Evolutionary conservation across 2,113 vertebrate species (phyloP).

Genomic region (Apus apus): DNA sequence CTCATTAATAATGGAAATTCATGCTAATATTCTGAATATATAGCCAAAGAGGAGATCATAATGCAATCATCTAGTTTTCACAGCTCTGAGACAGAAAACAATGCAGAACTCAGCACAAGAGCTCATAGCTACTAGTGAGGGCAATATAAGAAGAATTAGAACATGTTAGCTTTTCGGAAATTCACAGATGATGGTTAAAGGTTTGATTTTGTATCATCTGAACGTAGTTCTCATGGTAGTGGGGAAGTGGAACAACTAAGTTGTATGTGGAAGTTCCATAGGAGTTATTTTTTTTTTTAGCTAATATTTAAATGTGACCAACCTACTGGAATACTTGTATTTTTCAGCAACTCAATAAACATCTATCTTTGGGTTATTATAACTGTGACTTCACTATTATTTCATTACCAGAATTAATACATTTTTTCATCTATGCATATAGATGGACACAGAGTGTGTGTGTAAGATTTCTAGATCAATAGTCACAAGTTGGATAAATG

Average conservation of each 20-base stretch:
- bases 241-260: not conserved
- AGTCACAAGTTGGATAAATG: not conserved
- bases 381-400: not conserved
- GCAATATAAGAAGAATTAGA: not conserved
- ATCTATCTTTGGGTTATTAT: not conserved
- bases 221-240: not conserved
- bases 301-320: not conserved
- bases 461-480: not conserved
- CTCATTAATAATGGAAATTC: not conserved
- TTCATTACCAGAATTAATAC: not conserved
- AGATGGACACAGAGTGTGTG: not conserved
- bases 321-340: not conserved
- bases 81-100: not conserved
- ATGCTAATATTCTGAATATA: not conserved
- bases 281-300: not conserved
- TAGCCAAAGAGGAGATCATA: not conserved
- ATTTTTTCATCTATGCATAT: not conserved
- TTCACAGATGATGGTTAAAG: not conserved
- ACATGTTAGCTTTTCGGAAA: not conserved
- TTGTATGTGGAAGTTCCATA: not conserved
- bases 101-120: not conserved
- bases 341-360: conserved; percentile 15
- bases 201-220: not conserved
- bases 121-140: not conserved
- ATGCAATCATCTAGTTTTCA: not conserved